Base-by-base conservation (phyloP, 2,113 vertebrate genomes). In the Grus americana region DNA sequence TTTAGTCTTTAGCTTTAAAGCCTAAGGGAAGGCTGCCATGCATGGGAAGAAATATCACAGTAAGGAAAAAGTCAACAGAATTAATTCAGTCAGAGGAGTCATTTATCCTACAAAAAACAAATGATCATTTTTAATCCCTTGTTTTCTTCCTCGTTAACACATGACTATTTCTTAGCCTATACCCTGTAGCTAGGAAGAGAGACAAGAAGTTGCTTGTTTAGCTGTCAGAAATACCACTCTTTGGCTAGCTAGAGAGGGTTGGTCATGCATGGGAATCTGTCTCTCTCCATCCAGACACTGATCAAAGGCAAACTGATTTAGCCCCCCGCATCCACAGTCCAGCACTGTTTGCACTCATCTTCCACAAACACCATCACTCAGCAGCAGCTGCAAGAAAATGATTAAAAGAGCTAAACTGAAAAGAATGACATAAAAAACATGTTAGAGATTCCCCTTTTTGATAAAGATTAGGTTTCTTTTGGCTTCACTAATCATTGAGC, bases 181-280 rank as follows among this genome's bases (percentile, higher is more conserved):
- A 65, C 38, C n/a, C 23, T 73, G 27, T 61, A 82, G 84, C 16
- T 78, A 87, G 59, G 89, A 92, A 85, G 55, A 82, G 30, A 75
- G 67, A 91, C 44, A 88, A 94, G 50, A 95, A 92, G 30, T 65
- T 93, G 24, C 80, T 94, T 96, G 83, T 91, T 86, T 94, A 93
- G 47, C 44, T 87, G 36, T 86, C 61, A 86, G 70, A 94, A 94
- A 89, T 76, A 76, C 36, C 52, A 19, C 38, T 75, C 15, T 50
- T 89, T 93, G 58, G 42, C 62, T 89, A 78, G 47, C 20, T 78
- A 74, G 49, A 61, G 65, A 36, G 46, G 23, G 32, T 21, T 92
- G 74, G 36, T 86, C 65, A 47, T 68, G 58, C 50, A 50, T 78
- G 67, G 47, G 44, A 93, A 85, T 87, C 2, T 7, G 23, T 23